phyloP scores from a whole-genome alignment of 1,140 invertebrate species.

The Formica selysi region DNA sequence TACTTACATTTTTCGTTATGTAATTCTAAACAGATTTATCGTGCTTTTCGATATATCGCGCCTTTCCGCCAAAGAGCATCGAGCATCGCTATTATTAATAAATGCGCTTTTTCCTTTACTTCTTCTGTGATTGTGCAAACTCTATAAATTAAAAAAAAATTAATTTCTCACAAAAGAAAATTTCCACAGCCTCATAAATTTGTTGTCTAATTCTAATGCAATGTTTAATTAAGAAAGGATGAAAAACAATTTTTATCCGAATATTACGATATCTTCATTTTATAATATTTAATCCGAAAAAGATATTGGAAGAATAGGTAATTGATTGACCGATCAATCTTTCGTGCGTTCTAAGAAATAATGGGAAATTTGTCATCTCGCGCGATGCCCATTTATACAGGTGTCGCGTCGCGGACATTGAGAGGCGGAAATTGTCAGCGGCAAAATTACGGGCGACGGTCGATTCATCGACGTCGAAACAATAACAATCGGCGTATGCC shows the following conservation, averaged over 20 bases:
- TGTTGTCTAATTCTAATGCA: not conserved
- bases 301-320: not conserved
- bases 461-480: conserved; percentile 76
- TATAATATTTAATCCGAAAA: not conserved
- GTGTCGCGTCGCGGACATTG: conserved; percentile 44
- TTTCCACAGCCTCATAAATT: not conserved
- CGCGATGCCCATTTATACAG: conserved; percentile 21
- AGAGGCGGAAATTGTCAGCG: conserved; percentile 73
- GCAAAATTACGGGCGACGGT: conserved; percentile 71
- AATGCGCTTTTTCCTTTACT: not conserved
- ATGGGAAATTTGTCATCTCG: conserved; percentile 34
- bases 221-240: not conserved
- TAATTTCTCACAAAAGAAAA: not conserved
- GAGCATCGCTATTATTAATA: not conserved
- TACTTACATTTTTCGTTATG: conserved; percentile 23
- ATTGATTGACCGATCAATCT: not conserved
- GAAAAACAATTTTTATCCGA: not conserved
- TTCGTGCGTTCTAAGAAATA: conserved; percentile 22
- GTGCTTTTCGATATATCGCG: not conserved
- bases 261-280: not conserved
- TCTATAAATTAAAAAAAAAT: not conserved
- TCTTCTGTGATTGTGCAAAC: too few relatives aligned
- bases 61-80: not conserved
- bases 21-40: conserved; percentile 28
- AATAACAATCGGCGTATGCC: conserved; percentile 79